Evolutionary conservation across 2,113 vertebrate species (phyloP).

Genomic region (Empidonax traillii): DNA sequence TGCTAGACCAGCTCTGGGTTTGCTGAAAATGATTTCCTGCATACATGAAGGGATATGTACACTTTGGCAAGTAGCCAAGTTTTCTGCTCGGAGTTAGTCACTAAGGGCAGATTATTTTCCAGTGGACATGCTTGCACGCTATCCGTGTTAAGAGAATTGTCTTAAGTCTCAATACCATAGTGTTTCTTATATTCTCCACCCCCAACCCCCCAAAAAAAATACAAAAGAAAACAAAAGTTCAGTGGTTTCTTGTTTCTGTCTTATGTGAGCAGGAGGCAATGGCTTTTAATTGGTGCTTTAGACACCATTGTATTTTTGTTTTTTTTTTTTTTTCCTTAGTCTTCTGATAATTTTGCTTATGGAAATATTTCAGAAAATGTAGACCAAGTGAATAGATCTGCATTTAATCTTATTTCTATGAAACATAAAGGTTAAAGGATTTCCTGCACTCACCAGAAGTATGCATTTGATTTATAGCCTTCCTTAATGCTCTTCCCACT

Average conservation of each 20-base stretch:
- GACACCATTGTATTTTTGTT: neutral
- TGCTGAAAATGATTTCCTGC: neutral
- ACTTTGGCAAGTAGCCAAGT: neutral
- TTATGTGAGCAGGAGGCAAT: neutral
- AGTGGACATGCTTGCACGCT: neutral
- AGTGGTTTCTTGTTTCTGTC: rapidly evolving
- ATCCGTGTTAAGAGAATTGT: neutral
- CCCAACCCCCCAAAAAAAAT: rapidly evolving
- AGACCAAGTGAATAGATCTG: neutral
- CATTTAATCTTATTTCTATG: slow-evolving; percentile 20
- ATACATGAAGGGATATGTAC: slow-evolving; percentile 35
- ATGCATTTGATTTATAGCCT: slow-evolving; percentile 20
- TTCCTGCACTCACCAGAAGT: slow-evolving; percentile 43
- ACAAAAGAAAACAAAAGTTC: neutral
- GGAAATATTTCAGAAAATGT: slow-evolving; percentile 6
- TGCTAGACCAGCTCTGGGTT: neutral
- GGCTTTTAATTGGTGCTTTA: neutral
- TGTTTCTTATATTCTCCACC: neutral
- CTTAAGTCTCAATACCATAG: neutral
- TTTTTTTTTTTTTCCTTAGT: neutral
- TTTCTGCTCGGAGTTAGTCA: neutral
- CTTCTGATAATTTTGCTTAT: neutral
- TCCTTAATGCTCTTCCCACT: neutral
- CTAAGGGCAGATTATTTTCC: slow-evolving; percentile 13
- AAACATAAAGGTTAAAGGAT: neutral